A percentile compares a stretch with the other conserved stretches of the same genome.
These are phyloP conservation scores for Echinometra lucunter DNA, from an alignment of 53 echinoderm and acorn worm species.

Conservation along the genomic window DNA sequence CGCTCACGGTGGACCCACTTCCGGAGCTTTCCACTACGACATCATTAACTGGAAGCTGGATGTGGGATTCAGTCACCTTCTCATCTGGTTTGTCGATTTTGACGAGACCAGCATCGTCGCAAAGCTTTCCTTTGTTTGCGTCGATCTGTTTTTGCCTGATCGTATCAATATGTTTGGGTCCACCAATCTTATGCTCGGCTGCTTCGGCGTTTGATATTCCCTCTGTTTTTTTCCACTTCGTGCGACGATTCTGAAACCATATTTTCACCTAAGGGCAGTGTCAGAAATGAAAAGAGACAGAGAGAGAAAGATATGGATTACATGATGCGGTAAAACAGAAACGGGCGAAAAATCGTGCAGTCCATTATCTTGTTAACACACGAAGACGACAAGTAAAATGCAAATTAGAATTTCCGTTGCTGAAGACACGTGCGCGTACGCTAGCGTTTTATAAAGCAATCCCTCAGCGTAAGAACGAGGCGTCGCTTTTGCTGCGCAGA, in stretches of 20 bases:
- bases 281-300: slow-evolving; percentile 63
- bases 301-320: slow-evolving; percentile 59
- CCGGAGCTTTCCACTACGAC: not conserved
- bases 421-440: slow-evolving; percentile 65
- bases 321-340: slow-evolving; percentile 48
- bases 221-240: slow-evolving; percentile 99
- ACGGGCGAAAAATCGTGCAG: slow-evolving; percentile 65
- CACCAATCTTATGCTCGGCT: slow-evolving; percentile 98
- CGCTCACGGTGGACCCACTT: not conserved
- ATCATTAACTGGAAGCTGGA: not conserved
- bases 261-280: slow-evolving; percentile 90
- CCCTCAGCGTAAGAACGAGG: slow-evolving; percentile 41
- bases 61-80: not conserved
- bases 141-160: slow-evolving; percentile 90
- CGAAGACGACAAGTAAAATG: slow-evolving; percentile 67
- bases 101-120: not conserved
- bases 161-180: slow-evolving; percentile 96
- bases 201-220: slow-evolving; percentile 99
- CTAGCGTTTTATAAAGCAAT: slow-evolving; percentile 56
- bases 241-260: slow-evolving; percentile 98
- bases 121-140: slow-evolving; percentile 67
- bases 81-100: slow-evolving; percentile 44
- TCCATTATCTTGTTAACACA: slow-evolving; percentile 73
- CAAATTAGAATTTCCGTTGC: slow-evolving; percentile 67
- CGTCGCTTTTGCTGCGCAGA: slow-evolving; percentile 61